These are phyloP conservation scores for Sinocyclocheilus maitianheensis DNA, from an alignment of 2,113 vertebrate genomes.

Conservation along the genomic window DNA sequence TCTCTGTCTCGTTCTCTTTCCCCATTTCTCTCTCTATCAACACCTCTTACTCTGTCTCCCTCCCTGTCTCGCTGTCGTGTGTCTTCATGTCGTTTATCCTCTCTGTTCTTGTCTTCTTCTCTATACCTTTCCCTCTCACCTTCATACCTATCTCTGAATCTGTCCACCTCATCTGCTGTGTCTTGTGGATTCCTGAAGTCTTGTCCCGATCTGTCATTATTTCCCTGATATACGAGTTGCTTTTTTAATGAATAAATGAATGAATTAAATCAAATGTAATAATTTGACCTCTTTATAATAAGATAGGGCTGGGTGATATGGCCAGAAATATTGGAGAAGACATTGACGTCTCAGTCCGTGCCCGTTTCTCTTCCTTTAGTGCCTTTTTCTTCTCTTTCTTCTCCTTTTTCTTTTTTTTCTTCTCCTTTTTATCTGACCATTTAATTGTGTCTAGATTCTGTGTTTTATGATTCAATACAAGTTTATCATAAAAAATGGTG, in stretches of 20 bases:
- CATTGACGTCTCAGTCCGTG: background rate
- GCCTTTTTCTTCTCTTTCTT: constrained; percentile 54
- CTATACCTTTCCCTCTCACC: constrained; percentile 16
- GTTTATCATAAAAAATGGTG: too few relatives aligned
- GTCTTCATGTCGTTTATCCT: background rate
- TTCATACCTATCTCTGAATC: constrained; percentile 26
- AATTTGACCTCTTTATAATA: too few relatives aligned
- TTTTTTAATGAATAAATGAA: too few relatives aligned
- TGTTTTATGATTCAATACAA: too few relatives aligned
- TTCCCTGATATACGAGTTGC: too few relatives aligned
- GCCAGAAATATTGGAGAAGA: too few relatives aligned
- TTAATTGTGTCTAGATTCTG: too few relatives aligned
- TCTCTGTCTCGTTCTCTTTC: constrained; percentile 14
- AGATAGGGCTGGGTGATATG: too few relatives aligned
- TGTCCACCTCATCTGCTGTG: constrained; percentile 22
- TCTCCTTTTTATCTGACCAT: constrained; percentile 74
- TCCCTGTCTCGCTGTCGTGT: constrained; percentile 1
- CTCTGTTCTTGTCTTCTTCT: constrained; percentile 33
- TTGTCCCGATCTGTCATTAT: too few relatives aligned
- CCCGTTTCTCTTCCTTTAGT: constrained; percentile 50
- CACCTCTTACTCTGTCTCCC: constrained; percentile 51
- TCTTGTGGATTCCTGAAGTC: constrained; percentile 27
- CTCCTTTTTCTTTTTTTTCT: constrained; percentile 70
- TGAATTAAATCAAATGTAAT: too few relatives aligned
- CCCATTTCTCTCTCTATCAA: constrained; percentile 29